Base-by-base conservation (phyloP, 37 sponge, comb jelly and placozoan species). In the Corticium candelabrum region DNA sequence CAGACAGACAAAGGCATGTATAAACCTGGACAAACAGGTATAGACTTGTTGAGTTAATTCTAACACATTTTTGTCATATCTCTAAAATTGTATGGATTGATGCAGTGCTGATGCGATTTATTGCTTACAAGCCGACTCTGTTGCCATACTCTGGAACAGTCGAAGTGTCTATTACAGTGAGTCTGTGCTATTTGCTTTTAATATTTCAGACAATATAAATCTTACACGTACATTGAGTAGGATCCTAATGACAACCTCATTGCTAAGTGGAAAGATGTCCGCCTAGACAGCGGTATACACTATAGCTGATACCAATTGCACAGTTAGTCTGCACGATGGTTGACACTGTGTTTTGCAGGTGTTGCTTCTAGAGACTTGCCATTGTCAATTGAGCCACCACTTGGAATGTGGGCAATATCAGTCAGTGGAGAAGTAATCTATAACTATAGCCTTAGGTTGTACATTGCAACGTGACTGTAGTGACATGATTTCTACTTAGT, bases 321-420 rank as follows among this genome's bases (percentile, higher is more conserved):
- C n/a, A n/a, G n/a, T n/a, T n/a, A n/a, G n/a, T n/a, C n/a, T n/a
- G n/a, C n/a, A n/a, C n/a, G n/a, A n/a, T n/a, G n/a, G n/a, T n/a
- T n/a, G n/a, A n/a, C n/a, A n/a, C n/a, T n/a, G 11, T 50, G 15
- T 50, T 50, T 21, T 50, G 15, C 21, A 50, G 62, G 62, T 50
- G 21, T 50, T 21, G 62, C 62, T 50, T 21, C 21, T 11, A 11
- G 62, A 11, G 62, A 50, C 21, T 76, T 76, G 5, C 77, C 77
- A 7, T 7, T 76, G 5, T 40, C 77, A 21, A 29, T 11, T 36
- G 41, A 76, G 41, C 77, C 77, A 62, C 77, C 77, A 31, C 67
- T 76, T 5, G 77, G 77, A 7, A 76, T 11, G 57, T 76, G 57
- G 57, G 40, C 43, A 5, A 68, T 76, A 62, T 11, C 5, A 15